Conservation (phyloP, 1,140 invertebrate genomes). For the Anoplolepis gracilipes region DNA sequence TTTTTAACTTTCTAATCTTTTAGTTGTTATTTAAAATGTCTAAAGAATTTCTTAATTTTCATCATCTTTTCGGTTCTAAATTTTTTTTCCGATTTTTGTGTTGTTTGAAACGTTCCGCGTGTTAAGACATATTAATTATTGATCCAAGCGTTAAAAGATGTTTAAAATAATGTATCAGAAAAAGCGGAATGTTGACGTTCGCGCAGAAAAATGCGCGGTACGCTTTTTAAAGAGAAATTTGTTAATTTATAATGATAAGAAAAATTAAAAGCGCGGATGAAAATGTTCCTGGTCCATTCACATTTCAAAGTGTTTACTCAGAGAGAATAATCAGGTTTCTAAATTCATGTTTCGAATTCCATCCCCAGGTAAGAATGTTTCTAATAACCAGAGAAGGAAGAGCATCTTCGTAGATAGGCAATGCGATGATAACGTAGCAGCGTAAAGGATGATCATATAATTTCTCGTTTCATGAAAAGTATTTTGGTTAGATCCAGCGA, state of each 20-base stretch:
- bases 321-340: conserved; percentile 1
- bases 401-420: conserved; percentile 14
- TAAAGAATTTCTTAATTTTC: neutral
- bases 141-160: conserved; percentile 51
- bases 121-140: conserved; percentile 36
- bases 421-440: conserved; percentile 39
- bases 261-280: conserved; percentile 21
- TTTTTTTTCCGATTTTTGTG: neutral
- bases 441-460: conserved; percentile 24
- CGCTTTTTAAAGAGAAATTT: conserved; percentile 26
- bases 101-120: conserved; percentile 8
- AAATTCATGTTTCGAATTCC: neutral
- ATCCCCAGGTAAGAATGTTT: neutral
- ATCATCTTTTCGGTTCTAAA: neutral
- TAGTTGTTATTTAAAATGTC: neutral
- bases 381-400: conserved; percentile 4
- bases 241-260: conserved; percentile 45
- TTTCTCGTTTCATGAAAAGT: conserved; percentile 6
- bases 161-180: conserved; percentile 33
- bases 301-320: neutral
- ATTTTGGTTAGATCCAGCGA: conserved; percentile 30
- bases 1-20: neutral
- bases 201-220: conserved; percentile 36
- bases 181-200: conserved; percentile 38
- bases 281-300: conserved; percentile 2